Evolutionary conservation across 2,888 invertebrate species (phyloP), one percentile per base, ranked within the genome.

Genomic region (Sarcophaga carnaria): DNA sequence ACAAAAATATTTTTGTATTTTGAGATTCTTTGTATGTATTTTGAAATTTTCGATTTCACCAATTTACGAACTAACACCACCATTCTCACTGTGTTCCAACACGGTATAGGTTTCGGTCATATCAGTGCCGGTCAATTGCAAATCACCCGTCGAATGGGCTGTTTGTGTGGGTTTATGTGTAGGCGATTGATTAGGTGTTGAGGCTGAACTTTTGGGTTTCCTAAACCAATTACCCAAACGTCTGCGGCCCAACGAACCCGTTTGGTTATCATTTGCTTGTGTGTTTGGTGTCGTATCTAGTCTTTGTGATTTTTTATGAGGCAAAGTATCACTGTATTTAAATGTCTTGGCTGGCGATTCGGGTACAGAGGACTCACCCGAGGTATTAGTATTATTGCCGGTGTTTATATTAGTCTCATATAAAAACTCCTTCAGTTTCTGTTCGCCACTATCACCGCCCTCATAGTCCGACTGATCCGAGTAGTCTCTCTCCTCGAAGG

Each of bases 211-310:
- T 89, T 93, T 93, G 59, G 93, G 92, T 78, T 93, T 93, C 37
- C 93, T 92, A 85, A 93, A 93, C 93, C 93, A 93, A 89, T 92
- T 93, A 59, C 93, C 93, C 64, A 93, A 90, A 62, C 92, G 91
- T 11, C 93, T 91, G n/a, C 93, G 91, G 3, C 93, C 93, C 83
- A 93, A 88, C 20, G 93, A 93, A 2, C 93, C 92, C 4, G 93
- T 93, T 64, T 90, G 90, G 72, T 88, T 90, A 71, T 92, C 92
- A 72, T 88, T 88, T 27, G 49, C 71, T 1, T 71, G 20, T n/a
- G 62, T 45, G 20, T 62, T 62, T n/a, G 79, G 71, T 60, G 77
- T 75, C 22, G 85, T 83, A 71, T 85, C 87, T 63, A 75, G 81
- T 47, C 22, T 88, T 82, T 89, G 82, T 72, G 91, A 27, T 27